A percentile compares a stretch with the other conserved stretches of the same genome.
Evolutionary conservation across 1,140 invertebrate species (phyloP).

Genomic region (Heterodera schachtii): DNA sequence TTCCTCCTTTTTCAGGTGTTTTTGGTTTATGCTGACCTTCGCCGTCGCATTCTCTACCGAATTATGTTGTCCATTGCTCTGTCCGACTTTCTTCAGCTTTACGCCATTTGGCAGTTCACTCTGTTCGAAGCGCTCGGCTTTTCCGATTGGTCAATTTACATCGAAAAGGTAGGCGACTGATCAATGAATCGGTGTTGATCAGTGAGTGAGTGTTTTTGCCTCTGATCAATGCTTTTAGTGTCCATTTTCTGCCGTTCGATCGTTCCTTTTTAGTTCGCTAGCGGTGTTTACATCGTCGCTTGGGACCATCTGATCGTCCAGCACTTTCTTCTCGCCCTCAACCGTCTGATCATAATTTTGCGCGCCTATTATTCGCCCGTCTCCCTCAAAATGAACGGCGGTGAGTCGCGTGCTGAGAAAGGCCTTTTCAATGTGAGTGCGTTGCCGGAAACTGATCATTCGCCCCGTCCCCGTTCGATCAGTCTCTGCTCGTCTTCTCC

Average conservation of each 20-base stretch:
- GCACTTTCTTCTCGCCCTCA: conserved; percentile 27
- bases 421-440: conserved; percentile 19
- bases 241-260: not conserved
- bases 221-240: no score
- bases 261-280: conserved; percentile 5
- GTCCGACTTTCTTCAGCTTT: conserved; percentile 30
- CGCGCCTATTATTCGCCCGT: conserved; percentile 21
- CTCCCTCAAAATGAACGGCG: not conserved
- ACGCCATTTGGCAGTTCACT: conserved; percentile 29
- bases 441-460: not conserved
- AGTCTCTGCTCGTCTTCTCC: conserved; percentile 21
- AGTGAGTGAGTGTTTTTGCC: no score
- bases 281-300: conserved; percentile 31
- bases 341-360: conserved; percentile 21
- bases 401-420: not conserved
- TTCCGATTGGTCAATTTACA: not conserved
- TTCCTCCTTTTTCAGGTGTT: not conserved
- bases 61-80: conserved; percentile 30
- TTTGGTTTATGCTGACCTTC: conserved; percentile 19
- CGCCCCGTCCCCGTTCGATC: not conserved
- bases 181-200: not conserved
- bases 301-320: conserved; percentile 33
- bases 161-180: not conserved
- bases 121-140: conserved; percentile 17
- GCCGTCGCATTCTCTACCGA: conserved; percentile 24